Base-by-base conservation (phyloP, 2,797 vertebrate genomes). In the Picus viridis region DNA sequence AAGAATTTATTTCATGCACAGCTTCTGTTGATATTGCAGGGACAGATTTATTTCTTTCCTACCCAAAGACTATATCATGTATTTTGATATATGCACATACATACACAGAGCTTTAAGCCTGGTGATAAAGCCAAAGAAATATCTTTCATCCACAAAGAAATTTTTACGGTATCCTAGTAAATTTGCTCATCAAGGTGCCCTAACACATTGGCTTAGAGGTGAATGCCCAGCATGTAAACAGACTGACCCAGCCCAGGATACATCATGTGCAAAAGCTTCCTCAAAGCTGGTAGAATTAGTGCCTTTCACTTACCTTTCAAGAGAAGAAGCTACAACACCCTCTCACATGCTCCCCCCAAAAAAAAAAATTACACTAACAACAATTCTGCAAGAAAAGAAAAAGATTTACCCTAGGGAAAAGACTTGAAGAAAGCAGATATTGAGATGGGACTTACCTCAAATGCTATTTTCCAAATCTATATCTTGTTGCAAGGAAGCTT, bases 161-260 rank as follows among this genome's bases (percentile, higher is more conserved):
- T 80, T 15, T 68, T 80, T 68, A 58, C 4, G 70, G 13, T 1
- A 36, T 2, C 39, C 68, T 34, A 54, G 8, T 16, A 9, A 56
- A 71, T 10, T 49, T 22, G 20, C 12, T 59, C 53, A 29, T 7
- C 19, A 16, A 41, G 15, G 19, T 20, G 43, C 22, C 17, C 17
- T 45, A 19, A 58, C 10, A 7, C 0, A 0, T 18, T 34, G 27
- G 12, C 45, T 86, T 18, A 64, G 32, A 71, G 15, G 9, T 2
- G 16, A 41, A 63, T 0, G 1, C 24, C 47, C 62, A 32, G 6
- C 1, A 0, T 22, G 24, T 29, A 36, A 26, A 69, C 17, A 64
- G 19, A 82, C 6, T 0, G 0, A 27, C 5, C 11, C 24, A 65
- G 16, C 26, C 12, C 19, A 45, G 7, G 30, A 32, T 6, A 54